These are phyloP conservation scores for Myiagra hebetior DNA, from an alignment of 2,113 vertebrate species.

Conservation along the genomic window DNA sequence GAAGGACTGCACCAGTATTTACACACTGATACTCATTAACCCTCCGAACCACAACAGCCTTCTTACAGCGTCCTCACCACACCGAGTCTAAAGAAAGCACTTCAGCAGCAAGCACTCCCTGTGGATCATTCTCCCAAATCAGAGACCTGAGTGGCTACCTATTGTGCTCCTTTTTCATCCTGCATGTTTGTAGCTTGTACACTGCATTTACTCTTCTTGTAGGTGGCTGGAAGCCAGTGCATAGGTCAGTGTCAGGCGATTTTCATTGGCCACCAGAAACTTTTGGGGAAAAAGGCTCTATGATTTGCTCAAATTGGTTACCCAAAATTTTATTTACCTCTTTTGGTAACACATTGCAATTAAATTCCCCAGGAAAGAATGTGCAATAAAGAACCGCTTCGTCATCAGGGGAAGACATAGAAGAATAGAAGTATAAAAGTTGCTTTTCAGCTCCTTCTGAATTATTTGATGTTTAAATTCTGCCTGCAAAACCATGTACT, in stretches of 20 bases:
- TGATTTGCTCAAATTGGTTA: neutral
- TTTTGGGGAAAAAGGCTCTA: neutral
- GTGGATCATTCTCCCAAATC: neutral
- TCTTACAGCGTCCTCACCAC: neutral
- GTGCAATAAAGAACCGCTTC: neutral
- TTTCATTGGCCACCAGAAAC: neutral
- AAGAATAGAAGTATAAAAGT: neutral
- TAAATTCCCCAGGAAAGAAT: neutral
- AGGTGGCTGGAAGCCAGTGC: neutral
- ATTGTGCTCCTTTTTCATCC: neutral
- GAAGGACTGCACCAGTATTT: neutral
- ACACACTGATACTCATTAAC: conserved; percentile 29
- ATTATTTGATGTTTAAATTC: neutral
- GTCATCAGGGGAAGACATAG: neutral
- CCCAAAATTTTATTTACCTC: neutral
- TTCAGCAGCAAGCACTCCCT: neutral
- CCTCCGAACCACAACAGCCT: neutral
- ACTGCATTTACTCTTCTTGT: neutral
- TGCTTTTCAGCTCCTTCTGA: neutral
- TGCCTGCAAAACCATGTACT: neutral
- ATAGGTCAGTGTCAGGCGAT: neutral
- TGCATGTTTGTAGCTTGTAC: neutral
- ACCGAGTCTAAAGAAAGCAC: neutral
- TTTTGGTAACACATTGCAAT: neutral
- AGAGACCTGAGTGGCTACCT: neutral